These are phyloP conservation scores for Monochamus saltuarius DNA, from an alignment of 1,140 invertebrate genomes.

Conservation along the genomic window DNA sequence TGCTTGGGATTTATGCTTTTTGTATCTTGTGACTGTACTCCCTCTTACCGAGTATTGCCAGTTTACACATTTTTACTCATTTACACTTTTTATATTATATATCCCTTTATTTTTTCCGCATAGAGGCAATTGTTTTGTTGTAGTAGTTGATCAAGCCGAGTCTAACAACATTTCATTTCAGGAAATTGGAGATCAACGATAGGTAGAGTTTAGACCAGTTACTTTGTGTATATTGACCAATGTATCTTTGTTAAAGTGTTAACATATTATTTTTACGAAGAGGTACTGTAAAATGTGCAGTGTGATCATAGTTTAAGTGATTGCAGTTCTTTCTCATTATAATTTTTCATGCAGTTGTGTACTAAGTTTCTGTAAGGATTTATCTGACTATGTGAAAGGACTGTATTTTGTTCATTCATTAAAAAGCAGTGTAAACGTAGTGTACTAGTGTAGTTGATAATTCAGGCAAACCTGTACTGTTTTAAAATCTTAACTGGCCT, in stretches of 20 bases:
- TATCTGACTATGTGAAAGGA: slow-evolving; percentile 41
- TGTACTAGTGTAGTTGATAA: slow-evolving; percentile 37
- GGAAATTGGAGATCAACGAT: slow-evolving; percentile 46
- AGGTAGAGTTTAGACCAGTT: slow-evolving; percentile 22
- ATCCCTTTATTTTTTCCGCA: no score
- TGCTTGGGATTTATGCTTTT: neutral
- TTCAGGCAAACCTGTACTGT: slow-evolving; percentile 6
- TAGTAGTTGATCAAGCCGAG: no score
- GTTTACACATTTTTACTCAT: no score
- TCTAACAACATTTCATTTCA: slow-evolving; percentile 36
- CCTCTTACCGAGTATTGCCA: neutral
- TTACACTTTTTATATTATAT: no score
- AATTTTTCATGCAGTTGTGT: slow-evolving; percentile 24
- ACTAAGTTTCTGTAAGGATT: slow-evolving; percentile 27
- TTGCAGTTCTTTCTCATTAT: slow-evolving; percentile 46
- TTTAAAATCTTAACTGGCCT: slow-evolving; percentile 8
- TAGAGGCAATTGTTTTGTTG: no score
- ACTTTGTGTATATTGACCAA: slow-evolving; percentile 17
- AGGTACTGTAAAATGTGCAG: slow-evolving; percentile 26
- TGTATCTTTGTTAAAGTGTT: slow-evolving; percentile 25
- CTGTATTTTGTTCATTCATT: slow-evolving; percentile 29
- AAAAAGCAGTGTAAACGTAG: slow-evolving; percentile 37
- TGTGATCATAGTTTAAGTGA: slow-evolving; percentile 31
- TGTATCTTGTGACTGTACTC: slow-evolving; percentile 1
- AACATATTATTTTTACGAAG: slow-evolving; percentile 18